Evolutionary conservation across 2,797 vertebrate species (phyloP), one percentile per base, ranked within the genome.

Genomic region (Phrynocephalus forsythii): DNA sequence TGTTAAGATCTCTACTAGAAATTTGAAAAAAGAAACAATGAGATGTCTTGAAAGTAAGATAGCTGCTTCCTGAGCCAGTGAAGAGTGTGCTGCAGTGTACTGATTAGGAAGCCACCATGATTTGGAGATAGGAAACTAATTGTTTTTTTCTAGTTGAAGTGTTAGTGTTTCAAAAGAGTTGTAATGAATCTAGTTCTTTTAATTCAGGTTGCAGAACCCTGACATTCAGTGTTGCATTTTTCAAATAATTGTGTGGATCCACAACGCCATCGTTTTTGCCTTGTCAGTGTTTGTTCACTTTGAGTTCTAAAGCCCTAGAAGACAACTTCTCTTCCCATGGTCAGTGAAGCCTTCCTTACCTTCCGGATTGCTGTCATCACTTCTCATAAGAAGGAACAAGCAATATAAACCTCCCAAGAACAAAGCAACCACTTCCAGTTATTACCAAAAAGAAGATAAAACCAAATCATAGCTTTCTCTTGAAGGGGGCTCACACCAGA

Each of bases 241-340:
- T 79, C n/a, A 63, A 63, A 33, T 6, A 3, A 63, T 30, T 79
- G 16, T 60, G 60, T 28, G 11, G 7, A 33, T 33, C 33, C 56
- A 22, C 7, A 4, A 8, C 44, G 13, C 24, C 56, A 80, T 66
- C 13, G 16, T n/a, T 83, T 71, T 71, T 75, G 30, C 44, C n/a
- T 71, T 38, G 44, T 75, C 52, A 66, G 8, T 16, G 44, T 84
- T 60, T 84, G 52, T 38, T 16, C 18, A 3, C 18, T 38, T 66
- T 84, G 52, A 75, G 71, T 75, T 84, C 63, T 76, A 75, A 76
- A 63, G 22, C 72, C 30, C 33, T 76, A 5, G 52, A 76, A 84
- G 68, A 84, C 33, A 84, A 26, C 24, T 33, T 44, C 22, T 66
- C 24, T 66, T 18, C 68, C 56, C 24, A 84, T 4, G 28, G 60